Evolutionary conservation across 2,888 invertebrate species (phyloP).

Genomic region (Scotopteryx bipunctaria): DNA sequence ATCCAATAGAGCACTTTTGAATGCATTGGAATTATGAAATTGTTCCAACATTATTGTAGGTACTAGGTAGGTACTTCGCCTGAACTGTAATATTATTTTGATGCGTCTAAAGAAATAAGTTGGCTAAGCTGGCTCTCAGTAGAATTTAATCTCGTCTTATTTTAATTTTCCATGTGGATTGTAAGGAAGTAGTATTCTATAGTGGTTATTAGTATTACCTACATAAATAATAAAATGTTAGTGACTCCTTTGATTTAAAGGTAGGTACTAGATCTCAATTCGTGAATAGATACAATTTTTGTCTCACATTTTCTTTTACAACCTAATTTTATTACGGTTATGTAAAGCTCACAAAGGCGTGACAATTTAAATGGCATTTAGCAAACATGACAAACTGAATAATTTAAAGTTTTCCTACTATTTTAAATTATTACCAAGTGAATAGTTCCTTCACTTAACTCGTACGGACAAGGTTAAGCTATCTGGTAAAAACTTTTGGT

Average conservation of each 20-base stretch:
- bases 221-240: too few species aligned
- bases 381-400: conserved; percentile 60
- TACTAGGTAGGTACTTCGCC: too few species aligned
- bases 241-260: too few species aligned
- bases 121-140: too few species aligned
- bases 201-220: too few species aligned
- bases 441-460: conserved; percentile 53
- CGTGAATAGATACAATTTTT: not conserved
- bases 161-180: too few species aligned
- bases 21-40: conserved; percentile 29
- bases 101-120: too few species aligned
- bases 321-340: not conserved
- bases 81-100: too few species aligned
- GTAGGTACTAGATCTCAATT: too few species aligned
- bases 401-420: conserved; percentile 56
- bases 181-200: too few species aligned
- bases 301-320: not conserved
- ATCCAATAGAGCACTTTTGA: conserved; percentile 24
- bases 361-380: conserved; percentile 66
- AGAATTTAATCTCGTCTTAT: too few species aligned
- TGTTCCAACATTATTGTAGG: conserved; percentile 13
- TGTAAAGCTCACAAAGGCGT: conserved; percentile 39
- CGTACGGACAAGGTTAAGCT: conserved; percentile 55
- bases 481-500: conserved; percentile 37
- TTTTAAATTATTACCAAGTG: conserved; percentile 53